Evolutionary conservation across 2,797 vertebrate genomes (phyloP), one percentile per base, ranked within the genome.

Genomic region (Crocidura indochinensis): DNA sequence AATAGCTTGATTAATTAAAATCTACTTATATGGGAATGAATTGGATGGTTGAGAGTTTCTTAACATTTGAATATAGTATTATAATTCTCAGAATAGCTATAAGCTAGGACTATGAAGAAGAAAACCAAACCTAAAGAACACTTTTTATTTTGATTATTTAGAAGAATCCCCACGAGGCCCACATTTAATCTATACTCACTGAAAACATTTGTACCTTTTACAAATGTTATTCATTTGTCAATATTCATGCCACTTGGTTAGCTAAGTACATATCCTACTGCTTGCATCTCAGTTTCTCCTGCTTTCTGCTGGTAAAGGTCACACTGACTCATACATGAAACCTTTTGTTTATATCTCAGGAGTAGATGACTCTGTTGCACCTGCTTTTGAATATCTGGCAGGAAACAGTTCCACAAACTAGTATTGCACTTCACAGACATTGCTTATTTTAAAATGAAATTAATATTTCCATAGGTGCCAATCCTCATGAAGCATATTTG

Each of bases 1-100:
- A 97, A 96, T 56, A 89, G 95, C 68, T 95, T 83, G 82, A 95
- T 96, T 97, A 88, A 96, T 97, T 97, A 96, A 96, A 97, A 97
- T 90, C 92, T 96, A 94, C 92, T 96, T 96, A 93, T 49, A 87
- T 91, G 75, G 73, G 84, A 93, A 68, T 90, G 91, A 88, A 96
- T 93, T 94, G 94, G 91, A 88, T 84, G 91, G 69, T 62, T 88
- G 14, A 56, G 77, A 87, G 78, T 78, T 95, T 97, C 88, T 72
- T 79, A 90, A 53, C 6, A 73, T 95, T 75, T 72, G 29, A 53
- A 91, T 49, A 89, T 22, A 91, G 94, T 56, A 62, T 92, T 74
- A 27, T 1, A 8, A 51, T 95, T 96, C 65, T 96, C 89, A 96
- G 64, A 73, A 73, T 89, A 1, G 62, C 11, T 38, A 6, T 84